These are phyloP conservation scores for Petrophora chlorosata DNA, from an alignment of 2,888 invertebrate species.

Conservation along the genomic window DNA sequence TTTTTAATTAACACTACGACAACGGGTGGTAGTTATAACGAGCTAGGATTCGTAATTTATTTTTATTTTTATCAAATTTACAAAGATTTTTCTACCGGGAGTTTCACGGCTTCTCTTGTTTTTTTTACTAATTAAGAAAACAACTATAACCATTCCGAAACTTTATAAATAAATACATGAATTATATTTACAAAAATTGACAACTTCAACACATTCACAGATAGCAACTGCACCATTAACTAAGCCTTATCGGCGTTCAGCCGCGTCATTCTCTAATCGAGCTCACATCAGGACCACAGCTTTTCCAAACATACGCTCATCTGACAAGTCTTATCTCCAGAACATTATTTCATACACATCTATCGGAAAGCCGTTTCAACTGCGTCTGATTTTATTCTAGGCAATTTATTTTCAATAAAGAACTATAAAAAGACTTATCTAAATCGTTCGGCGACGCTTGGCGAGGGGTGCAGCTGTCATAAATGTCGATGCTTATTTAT, in stretches of 20 bases:
- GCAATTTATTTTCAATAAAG: slow-evolving; percentile 85
- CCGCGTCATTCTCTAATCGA: slow-evolving; percentile 45
- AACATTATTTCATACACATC: slow-evolving; percentile 81
- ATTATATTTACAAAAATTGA: too few relatives aligned
- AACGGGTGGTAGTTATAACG: too few relatives aligned
- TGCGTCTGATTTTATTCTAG: slow-evolving; percentile 82
- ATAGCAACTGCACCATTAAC: slow-evolving; percentile 29
- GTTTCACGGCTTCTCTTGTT: too few relatives aligned
- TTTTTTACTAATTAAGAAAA: too few relatives aligned
- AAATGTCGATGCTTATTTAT: slow-evolving; percentile 79
- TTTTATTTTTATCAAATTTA: too few relatives aligned
- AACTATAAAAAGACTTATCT: slow-evolving; percentile 84
- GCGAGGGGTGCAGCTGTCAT: slow-evolving; percentile 73
- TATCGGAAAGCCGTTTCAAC: slow-evolving; percentile 82
- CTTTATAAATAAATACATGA: too few relatives aligned
- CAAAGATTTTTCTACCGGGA: too few relatives aligned
- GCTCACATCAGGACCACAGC: slow-evolving; percentile 36
- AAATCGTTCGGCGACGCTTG: slow-evolving; percentile 73
- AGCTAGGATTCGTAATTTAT: too few relatives aligned
- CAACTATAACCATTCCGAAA: too few relatives aligned
- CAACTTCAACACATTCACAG: slow-evolving; percentile 8
- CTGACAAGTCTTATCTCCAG: slow-evolving; percentile 72
- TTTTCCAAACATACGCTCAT: slow-evolving; percentile 63
- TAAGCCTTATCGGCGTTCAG: slow-evolving; percentile 39
- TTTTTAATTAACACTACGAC: too few relatives aligned